Evolutionary conservation across 1,140 invertebrate species (phyloP).

Genomic region (Tetramorium parvispinum): DNA sequence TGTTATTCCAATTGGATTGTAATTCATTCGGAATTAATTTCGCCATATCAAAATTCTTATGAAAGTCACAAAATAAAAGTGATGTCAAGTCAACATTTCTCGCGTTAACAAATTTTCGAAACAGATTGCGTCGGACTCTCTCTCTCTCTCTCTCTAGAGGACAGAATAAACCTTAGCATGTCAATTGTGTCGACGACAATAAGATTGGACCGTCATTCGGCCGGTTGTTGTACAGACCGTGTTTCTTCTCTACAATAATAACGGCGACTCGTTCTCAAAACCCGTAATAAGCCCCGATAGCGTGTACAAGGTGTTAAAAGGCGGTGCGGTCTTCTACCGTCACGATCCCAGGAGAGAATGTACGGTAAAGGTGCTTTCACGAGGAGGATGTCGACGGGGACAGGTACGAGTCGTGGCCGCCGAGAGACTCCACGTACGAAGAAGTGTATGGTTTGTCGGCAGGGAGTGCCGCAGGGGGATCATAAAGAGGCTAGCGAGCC

Average conservation of each 20-base stretch:
- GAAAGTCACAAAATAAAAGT: background rate
- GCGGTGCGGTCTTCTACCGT: constrained; percentile 66
- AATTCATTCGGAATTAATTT: background rate
- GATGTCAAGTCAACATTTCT: background rate
- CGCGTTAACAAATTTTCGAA: background rate
- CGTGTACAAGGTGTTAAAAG: constrained; percentile 57
- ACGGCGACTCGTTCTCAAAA: constrained; percentile 76
- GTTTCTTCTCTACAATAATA: constrained; percentile 56
- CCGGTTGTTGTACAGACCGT: background rate
- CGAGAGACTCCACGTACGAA: constrained; percentile 65
- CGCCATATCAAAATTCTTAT: background rate
- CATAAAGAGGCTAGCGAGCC: constrained; percentile 76
- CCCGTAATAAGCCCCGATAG: constrained; percentile 78
- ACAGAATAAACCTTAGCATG: background rate
- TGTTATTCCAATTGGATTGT: background rate
- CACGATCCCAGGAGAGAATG: constrained; percentile 68
- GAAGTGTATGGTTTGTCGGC: constrained; percentile 66
- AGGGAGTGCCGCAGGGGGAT: constrained; percentile 78
- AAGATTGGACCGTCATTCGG: constrained; percentile 39
- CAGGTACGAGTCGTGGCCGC: constrained; percentile 70
- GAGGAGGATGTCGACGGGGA: constrained; percentile 73
- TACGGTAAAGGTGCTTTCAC: constrained; percentile 74
- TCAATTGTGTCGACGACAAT: constrained; percentile 36
- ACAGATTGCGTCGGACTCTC: background rate
- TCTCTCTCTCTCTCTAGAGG: background rate